Percentiles rank a stretch among this genome's conserved stretches.
Conservation (phyloP, 2,888 invertebrate species). For the Ceraclea dissimilis region DNA sequence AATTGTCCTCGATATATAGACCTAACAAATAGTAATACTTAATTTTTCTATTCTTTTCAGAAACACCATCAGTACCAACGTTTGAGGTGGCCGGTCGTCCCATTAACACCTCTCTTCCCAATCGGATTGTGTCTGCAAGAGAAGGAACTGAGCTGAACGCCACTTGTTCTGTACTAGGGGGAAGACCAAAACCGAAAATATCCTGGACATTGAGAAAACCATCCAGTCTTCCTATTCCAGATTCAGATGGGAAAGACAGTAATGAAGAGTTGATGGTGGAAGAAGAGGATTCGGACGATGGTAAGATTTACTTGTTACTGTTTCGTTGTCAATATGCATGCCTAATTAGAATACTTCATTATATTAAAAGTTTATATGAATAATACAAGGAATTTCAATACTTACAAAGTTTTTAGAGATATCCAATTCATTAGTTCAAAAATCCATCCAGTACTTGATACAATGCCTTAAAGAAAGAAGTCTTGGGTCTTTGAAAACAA, state of each 20-base stretch:
- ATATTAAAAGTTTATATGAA: no score
- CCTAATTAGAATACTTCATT: no score
- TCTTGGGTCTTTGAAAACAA: no score
- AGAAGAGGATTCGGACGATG: constrained; percentile 6
- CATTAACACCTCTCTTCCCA: constrained; percentile 54
- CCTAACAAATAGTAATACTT: no score
- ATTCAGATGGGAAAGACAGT: background rate
- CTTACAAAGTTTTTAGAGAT: no score
- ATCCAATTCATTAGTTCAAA: no score
- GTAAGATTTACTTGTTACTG: constrained; percentile 4
- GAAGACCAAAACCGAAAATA: constrained; percentile 59
- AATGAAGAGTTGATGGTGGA: constrained; percentile 5
- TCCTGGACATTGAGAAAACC: constrained; percentile 10
- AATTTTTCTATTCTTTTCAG: constrained; percentile 10
- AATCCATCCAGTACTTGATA: no score
- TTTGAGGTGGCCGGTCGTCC: constrained; percentile 58
- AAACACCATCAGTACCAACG: constrained; percentile 17
- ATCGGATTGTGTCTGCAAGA: constrained; percentile 66
- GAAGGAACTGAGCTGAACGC: constrained; percentile 65
- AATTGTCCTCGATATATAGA: no score
- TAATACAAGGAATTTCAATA: no score
- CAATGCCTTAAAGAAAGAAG: no score
- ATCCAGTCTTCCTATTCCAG: background rate
- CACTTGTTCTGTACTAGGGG: constrained; percentile 67
- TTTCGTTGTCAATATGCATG: no score